phyloP scores from a whole-genome alignment of 2,797 vertebrate species.

The Prunella strophiata region DNA sequence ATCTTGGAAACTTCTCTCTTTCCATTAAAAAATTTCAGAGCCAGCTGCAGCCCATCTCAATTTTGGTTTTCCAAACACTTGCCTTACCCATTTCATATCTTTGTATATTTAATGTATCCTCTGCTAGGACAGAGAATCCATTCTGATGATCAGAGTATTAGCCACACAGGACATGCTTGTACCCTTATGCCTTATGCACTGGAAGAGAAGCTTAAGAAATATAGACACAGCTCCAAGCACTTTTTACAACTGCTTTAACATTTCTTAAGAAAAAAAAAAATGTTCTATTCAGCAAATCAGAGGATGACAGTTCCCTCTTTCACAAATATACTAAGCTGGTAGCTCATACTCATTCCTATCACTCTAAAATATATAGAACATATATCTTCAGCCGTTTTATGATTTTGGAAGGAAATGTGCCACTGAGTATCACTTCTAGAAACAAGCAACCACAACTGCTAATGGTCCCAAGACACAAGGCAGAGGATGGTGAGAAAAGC shows the following conservation, averaged over 20 bases:
- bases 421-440: neutral
- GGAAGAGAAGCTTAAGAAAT: neutral
- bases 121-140: neutral
- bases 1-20: neutral
- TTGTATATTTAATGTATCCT: neutral
- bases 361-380: neutral
- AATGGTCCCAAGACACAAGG: neutral
- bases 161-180: neutral
- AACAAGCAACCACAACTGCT: neutral
- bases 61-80: neutral
- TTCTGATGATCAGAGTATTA: neutral
- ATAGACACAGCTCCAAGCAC: neutral
- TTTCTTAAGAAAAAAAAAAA: neutral
- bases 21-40: neutral
- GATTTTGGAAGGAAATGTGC: neutral
- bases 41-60: neutral
- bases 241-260: neutral
- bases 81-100: neutral
- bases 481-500: neutral
- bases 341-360: neutral
- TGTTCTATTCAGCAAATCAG: neutral
- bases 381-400: neutral
- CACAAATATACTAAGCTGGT: neutral
- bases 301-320: neutral
- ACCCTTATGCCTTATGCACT: too few relatives aligned